Conservation (phyloP, 1,140 invertebrate species). For the Ooceraea biroi region DNA sequence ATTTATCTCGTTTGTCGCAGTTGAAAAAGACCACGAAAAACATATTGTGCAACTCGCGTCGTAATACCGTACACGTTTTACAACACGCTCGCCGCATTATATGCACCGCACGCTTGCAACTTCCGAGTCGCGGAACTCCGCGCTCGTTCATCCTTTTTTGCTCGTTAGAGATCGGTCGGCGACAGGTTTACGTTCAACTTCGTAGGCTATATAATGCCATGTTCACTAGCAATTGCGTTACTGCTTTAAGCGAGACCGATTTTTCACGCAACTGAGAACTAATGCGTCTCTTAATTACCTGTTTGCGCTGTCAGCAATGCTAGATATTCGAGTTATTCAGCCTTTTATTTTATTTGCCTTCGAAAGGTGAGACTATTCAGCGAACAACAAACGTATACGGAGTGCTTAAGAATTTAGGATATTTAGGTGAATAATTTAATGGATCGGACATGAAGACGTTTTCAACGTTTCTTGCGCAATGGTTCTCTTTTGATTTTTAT, state of each 20-base stretch:
- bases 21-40: neutral
- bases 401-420: neutral
- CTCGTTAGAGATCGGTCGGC: conserved; percentile 34
- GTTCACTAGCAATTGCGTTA: neutral
- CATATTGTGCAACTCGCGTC: neutral
- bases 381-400: neutral
- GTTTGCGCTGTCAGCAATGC: neutral
- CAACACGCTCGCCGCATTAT: neutral
- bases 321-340: conserved; percentile 36
- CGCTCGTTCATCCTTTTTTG: conserved; percentile 42
- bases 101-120: conserved; percentile 12
- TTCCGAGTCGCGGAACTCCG: conserved; percentile 18
- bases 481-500: neutral
- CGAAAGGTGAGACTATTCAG: neutral
- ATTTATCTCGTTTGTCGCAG: too few species aligned
- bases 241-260: conserved; percentile 21
- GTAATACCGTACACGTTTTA: conserved; percentile 47
- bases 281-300: conserved; percentile 4
- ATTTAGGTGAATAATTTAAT: neutral
- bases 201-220: neutral
- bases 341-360: neutral
- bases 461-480: neutral
- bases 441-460: neutral
- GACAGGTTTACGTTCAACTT: conserved; percentile 23
- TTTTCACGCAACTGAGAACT: conserved; percentile 19